These are phyloP conservation scores for Leucophenga maculata DNA, from an alignment of 2,888 invertebrate genomes.

Conservation along the genomic window DNA sequence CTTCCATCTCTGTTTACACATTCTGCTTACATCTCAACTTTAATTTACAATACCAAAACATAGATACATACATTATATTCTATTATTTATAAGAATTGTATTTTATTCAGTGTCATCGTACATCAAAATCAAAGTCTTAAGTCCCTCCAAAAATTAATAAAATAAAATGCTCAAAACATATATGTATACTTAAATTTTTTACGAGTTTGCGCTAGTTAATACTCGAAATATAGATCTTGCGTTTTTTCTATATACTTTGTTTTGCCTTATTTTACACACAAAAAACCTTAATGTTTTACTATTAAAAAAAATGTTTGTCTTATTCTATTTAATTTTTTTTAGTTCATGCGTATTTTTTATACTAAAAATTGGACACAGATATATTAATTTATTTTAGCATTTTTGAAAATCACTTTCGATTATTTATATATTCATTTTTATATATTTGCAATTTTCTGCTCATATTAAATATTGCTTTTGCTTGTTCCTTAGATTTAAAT, in stretches of 20 bases:
- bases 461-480: constrained; percentile 20
- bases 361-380: not conserved
- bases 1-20: no score
- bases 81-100: constrained; percentile 44
- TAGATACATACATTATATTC: constrained; percentile 30
- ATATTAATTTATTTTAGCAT: not conserved
- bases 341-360: no score
- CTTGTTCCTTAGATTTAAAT: constrained; percentile 8
- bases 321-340: no score
- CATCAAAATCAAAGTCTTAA: constrained; percentile 69
- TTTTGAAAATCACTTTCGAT: not conserved
- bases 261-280: not conserved
- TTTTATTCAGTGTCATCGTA: not conserved
- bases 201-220: constrained; percentile 18
- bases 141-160: constrained; percentile 64
- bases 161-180: constrained; percentile 13
- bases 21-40: constrained; percentile 28
- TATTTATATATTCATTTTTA: not conserved
- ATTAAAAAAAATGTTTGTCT: not conserved
- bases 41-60: constrained; percentile 3
- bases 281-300: not conserved
- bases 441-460: no score
- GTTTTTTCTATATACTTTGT: constrained; percentile 8
- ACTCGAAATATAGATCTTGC: constrained; percentile 39
- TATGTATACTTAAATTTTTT: constrained; percentile 27